phyloP scores from a whole-genome alignment of 2,888 invertebrate species.

The Sipunculus nudus region DNA sequence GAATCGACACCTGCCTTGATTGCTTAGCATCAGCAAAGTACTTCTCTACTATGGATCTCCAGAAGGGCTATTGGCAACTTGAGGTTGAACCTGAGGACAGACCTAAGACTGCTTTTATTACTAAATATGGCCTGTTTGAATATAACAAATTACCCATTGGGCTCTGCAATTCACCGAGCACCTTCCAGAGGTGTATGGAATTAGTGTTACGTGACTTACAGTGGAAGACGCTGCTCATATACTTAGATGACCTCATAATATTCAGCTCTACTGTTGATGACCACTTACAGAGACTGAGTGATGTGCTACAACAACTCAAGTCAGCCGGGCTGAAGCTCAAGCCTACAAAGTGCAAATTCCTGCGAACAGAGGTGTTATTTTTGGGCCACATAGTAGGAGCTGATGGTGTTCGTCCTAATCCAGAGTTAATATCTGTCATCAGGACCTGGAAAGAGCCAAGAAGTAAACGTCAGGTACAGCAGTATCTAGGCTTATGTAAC shows the following conservation, averaged over 20 bases:
- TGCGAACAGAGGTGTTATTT: slow-evolving; percentile 4
- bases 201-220: slow-evolving; percentile 44
- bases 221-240: slow-evolving; percentile 53
- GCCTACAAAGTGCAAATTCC: slow-evolving; percentile 18
- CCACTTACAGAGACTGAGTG: background rate
- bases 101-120: background rate
- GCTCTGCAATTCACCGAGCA: slow-evolving; percentile 39
- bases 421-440: slow-evolving; percentile 3
- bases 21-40: background rate
- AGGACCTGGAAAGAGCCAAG: slow-evolving; percentile 7
- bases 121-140: slow-evolving; percentile 30
- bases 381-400: slow-evolving; percentile 8
- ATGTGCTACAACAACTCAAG: slow-evolving; percentile 4
- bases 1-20: slow-evolving; percentile 17
- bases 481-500: slow-evolving; percentile 1
- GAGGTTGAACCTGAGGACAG: slow-evolving; percentile 11
- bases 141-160: slow-evolving; percentile 48
- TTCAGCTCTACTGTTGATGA: slow-evolving; percentile 36
- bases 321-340: slow-evolving; percentile 20
- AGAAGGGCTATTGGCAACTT: background rate
- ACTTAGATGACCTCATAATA: slow-evolving; percentile 59
- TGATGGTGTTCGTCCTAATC: slow-evolving; percentile 14
- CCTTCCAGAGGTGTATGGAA: slow-evolving; percentile 57
- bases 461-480: background rate
- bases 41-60: background rate